Evolutionary conservation across 2,888 invertebrate species (phyloP).

Genomic region (Volucella inanis): DNA sequence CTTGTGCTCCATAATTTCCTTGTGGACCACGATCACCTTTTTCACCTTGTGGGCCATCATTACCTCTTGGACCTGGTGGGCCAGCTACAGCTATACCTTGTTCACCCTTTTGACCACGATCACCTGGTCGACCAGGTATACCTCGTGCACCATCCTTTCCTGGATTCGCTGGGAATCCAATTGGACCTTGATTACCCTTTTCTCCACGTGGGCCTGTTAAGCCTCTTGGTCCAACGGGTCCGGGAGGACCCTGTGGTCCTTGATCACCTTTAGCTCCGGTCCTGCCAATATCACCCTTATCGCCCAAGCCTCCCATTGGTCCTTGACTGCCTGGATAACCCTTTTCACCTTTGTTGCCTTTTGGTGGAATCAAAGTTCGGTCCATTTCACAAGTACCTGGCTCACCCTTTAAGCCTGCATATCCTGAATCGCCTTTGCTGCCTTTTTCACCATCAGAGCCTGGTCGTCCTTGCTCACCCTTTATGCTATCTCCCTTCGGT

Average conservation of each 20-base stretch:
- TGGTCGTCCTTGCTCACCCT: slow-evolving; percentile 88
- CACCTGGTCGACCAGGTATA: slow-evolving; percentile 86
- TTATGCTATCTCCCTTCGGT: slow-evolving; percentile 87
- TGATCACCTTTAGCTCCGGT: slow-evolving; percentile 86
- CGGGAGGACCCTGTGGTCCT: slow-evolving; percentile 86
- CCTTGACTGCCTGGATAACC: slow-evolving; percentile 86
- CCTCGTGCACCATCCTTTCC: slow-evolving; percentile 87
- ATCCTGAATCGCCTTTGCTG: slow-evolving; percentile 82
- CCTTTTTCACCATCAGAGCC: slow-evolving; percentile 86
- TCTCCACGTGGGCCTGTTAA: slow-evolving; percentile 91
- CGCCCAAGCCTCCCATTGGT: slow-evolving; percentile 86
- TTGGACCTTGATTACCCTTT: slow-evolving; percentile 89
- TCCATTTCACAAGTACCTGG: slow-evolving; percentile 85
- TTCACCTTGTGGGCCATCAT: slow-evolving; percentile 83
- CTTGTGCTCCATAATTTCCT: slow-evolving; percentile 88
- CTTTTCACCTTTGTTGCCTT: slow-evolving; percentile 87
- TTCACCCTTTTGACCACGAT: slow-evolving; percentile 89
- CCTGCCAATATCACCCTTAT: slow-evolving; percentile 86
- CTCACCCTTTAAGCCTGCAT: slow-evolving; percentile 86
- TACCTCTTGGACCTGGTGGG: slow-evolving; percentile 86
- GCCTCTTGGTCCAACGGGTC: slow-evolving; percentile 89
- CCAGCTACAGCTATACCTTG: slow-evolving; percentile 86
- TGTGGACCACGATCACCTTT: slow-evolving; percentile 82
- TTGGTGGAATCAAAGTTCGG: slow-evolving; percentile 83
- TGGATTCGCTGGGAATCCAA: slow-evolving; percentile 90